Evolutionary conservation across 1,140 invertebrate genomes (phyloP), one percentile per base, ranked within the genome.

Genomic region (Ephestia elutella): DNA sequence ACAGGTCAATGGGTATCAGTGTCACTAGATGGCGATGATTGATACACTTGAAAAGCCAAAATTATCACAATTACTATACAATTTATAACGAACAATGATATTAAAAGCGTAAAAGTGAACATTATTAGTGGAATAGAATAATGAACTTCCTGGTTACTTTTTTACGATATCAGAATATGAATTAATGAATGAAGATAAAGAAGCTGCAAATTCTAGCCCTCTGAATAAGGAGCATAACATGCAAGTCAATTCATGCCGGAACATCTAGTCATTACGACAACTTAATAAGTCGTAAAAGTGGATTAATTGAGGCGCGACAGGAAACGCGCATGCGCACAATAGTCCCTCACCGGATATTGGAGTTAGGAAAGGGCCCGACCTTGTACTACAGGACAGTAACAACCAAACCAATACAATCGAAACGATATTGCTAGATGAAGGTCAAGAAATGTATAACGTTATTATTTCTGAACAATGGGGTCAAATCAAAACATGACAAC

Each of bases 251-350:
- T 49, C 25, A 10, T 35, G 11, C 57, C 66, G 70, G 69, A 75
- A 75, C 67, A 10, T 60, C 51, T 62, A 62, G 65, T 73, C 71
- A 69, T 72, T 65, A 69, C 35, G 64, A 71, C 63, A 77, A 71
- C 68, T 44, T 62, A 71, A 79, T 73, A 79, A 71, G 73, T 80
- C 69, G 72, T 81, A 72, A 82, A 78, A 75, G 63, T 71, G 68
- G 73, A 75, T 77, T 71, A 83, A 79, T 75, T 65, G 64, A 78
- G 79, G 75, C 68, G 72, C 28, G 75, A 79, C 76, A 76, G 83
- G 82, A 86, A 82, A 66, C 56, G 32, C 21, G 56, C 50, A 25
- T 7, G 21, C 21, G 21, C 21, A 82, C 78, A 83, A 79, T 83
- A 66, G 71, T 60, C 56, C 55, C 65, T 50, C 48, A 68, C 68